Evolutionary conservation across 2,797 vertebrate genomes (phyloP).

Genomic region (Cirrhinus molitorella): DNA sequence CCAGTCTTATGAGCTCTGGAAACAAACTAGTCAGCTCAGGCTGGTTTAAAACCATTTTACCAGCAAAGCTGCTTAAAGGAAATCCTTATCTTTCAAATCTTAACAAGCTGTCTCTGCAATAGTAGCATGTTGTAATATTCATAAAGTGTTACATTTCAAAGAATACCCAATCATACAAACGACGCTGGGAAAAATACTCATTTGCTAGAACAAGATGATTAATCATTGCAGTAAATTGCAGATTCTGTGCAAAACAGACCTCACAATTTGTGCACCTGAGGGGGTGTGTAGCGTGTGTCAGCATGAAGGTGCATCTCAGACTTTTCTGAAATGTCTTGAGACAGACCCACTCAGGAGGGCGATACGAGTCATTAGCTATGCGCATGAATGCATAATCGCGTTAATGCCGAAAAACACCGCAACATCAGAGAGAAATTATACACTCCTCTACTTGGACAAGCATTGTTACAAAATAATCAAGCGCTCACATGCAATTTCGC

Average conservation of each 20-base stretch:
- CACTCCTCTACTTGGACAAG: constrained; percentile 48
- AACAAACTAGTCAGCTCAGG: neutral
- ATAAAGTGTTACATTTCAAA: constrained; percentile 40
- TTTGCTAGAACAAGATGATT: constrained; percentile 19
- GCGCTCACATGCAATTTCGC: constrained; percentile 29
- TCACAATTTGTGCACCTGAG: constrained; percentile 42
- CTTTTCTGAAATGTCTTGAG: constrained; percentile 46
- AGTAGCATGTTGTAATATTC: constrained; percentile 31
- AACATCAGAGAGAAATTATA: constrained; percentile 57
- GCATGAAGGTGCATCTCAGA: constrained; percentile 41
- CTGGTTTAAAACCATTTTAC: neutral
- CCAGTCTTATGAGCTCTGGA: neutral
- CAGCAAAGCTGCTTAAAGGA: neutral
- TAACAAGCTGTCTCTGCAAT: neutral
- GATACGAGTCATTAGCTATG: constrained; percentile 50
- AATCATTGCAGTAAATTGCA: constrained; percentile 36
- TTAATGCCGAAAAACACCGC: constrained; percentile 48
- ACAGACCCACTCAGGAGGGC: constrained; percentile 43
- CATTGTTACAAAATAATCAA: constrained; percentile 57
- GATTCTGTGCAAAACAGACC: constrained; percentile 36
- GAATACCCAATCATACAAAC: constrained; percentile 42
- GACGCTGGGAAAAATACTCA: constrained; percentile 17
- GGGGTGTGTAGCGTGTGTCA: constrained; percentile 14
- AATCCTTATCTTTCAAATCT: constrained; percentile 7
- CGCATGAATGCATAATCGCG: constrained; percentile 33